Evolutionary conservation across 2,113 vertebrate species (phyloP).

Genomic region (Cyanoramphus novaezelandiae): DNA sequence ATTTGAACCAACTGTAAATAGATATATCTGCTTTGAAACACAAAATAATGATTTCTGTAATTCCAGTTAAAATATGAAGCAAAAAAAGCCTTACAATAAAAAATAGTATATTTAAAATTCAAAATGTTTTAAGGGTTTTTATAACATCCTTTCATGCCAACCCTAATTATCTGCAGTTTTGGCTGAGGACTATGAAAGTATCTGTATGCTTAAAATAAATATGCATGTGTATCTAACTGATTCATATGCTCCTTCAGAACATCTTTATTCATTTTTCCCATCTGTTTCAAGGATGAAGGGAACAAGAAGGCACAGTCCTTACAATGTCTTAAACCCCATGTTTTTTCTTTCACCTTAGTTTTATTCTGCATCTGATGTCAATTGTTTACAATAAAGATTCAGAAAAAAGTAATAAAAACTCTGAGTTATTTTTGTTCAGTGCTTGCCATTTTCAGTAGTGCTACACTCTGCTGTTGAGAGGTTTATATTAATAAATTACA

Average conservation of each 20-base stretch:
- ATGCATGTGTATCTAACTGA: not conserved
- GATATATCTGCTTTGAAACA: not conserved
- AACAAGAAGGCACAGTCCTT: not conserved
- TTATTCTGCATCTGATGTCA: not conserved
- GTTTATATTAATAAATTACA: conserved; percentile 25
- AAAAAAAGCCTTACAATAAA: not conserved
- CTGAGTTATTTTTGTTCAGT: not conserved
- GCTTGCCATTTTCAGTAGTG: not conserved
- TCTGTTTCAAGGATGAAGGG: conserved; percentile 24
- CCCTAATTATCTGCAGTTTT: not conserved
- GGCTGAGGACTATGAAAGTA: not conserved
- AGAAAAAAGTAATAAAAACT: not conserved
- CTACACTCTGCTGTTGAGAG: not conserved
- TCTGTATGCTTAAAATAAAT: conserved; percentile 27
- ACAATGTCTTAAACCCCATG: not conserved
- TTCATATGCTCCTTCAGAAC: not conserved
- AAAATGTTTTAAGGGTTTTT: not conserved
- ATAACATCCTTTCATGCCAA: not conserved
- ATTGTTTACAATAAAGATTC: not conserved
- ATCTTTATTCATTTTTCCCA: conserved; percentile 17
- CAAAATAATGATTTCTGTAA: not conserved
- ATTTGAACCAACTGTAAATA: not conserved
- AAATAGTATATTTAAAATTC: not conserved
- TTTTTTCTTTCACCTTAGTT: not conserved
- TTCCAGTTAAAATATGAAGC: not conserved